Evolutionary conservation across 2,113 vertebrate genomes (phyloP).

Genomic region (Cochlearius cochlearius): DNA sequence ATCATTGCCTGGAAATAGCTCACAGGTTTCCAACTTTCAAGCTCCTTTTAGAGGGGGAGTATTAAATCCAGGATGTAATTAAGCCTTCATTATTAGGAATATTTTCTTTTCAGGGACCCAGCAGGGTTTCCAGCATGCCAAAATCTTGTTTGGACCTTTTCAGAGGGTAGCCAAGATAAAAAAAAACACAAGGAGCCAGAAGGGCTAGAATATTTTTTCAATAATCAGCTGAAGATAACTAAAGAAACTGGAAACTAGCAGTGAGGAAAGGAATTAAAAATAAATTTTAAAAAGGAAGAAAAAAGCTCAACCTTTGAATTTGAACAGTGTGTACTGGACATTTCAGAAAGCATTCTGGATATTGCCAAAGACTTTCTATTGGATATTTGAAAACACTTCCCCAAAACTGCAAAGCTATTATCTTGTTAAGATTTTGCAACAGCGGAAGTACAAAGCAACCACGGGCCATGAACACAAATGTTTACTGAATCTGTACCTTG

Average conservation of each 20-base stretch:
- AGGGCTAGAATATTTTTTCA: not conserved
- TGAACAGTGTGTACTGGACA: not conserved
- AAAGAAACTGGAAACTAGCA: not conserved
- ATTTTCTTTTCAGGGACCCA: slow-evolving; percentile 11
- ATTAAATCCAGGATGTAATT: slow-evolving; percentile 22
- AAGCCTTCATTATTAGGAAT: slow-evolving; percentile 20
- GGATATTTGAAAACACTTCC: not conserved
- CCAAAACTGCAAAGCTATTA: not conserved
- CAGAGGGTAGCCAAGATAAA: not conserved
- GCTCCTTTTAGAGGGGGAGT: not conserved
- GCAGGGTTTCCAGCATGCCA: not conserved
- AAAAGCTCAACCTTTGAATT: not conserved
- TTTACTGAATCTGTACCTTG: not conserved
- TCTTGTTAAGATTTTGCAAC: not conserved
- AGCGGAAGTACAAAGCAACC: not conserved
- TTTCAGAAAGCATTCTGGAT: not conserved
- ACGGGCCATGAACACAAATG: not conserved
- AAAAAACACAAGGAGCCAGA: not conserved
- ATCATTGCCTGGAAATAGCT: not conserved
- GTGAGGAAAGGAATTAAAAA: not conserved
- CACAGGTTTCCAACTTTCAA: not conserved
- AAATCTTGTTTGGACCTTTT: not conserved
- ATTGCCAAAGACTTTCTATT: not conserved
- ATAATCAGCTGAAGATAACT: not conserved
- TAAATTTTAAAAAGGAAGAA: not conserved